These are phyloP conservation scores for Pheosia gnoma DNA, from an alignment of 2,888 invertebrate species.

Conservation along the genomic window DNA sequence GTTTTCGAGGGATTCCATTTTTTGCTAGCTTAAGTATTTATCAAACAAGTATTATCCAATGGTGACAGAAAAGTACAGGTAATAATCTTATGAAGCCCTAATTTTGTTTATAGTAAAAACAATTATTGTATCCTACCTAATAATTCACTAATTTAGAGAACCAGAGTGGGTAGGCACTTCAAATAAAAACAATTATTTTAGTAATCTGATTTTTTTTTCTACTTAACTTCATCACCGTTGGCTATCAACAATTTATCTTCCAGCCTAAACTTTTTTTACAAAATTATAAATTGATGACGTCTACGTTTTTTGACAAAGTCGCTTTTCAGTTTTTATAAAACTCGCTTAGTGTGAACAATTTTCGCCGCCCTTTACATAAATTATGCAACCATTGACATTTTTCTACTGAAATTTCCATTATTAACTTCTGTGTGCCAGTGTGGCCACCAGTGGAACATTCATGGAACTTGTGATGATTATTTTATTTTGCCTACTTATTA, in stretches of 20 bases:
- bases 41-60: no score
- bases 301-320: constrained; percentile 6
- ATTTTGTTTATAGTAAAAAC: no score
- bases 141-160: no score
- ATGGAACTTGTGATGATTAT: no score
- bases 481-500: no score
- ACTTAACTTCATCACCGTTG: not conserved
- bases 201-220: not conserved
- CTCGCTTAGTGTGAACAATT: constrained; percentile 32
- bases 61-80: not conserved
- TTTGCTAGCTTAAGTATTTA: not conserved
- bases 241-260: not conserved
- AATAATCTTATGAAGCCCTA: no score
- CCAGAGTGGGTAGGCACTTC: no score
- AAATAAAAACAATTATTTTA: not conserved
- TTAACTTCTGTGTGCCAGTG: not conserved
- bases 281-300: not conserved
- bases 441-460: no score
- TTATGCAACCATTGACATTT: constrained; percentile 19
- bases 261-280: not conserved
- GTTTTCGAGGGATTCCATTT: not conserved
- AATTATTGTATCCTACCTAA: no score
- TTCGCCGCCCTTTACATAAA: constrained; percentile 29
- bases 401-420: not conserved
- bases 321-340: constrained; percentile 21